phyloP scores from a whole-genome alignment of 1,140 invertebrate species.

The Drosophila bifasciata region DNA sequence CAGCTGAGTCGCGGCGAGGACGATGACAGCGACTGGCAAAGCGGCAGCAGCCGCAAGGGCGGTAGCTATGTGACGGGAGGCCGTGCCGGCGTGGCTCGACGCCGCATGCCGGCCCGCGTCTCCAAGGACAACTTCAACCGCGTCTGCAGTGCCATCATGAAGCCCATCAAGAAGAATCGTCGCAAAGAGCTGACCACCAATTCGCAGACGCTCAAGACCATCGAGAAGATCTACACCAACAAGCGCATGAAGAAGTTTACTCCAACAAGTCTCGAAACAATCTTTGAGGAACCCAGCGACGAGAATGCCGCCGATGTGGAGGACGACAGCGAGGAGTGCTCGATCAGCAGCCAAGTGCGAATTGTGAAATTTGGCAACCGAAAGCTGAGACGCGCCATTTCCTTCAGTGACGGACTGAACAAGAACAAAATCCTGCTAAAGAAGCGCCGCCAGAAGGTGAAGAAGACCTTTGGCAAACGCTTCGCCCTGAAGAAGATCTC shows the following conservation, averaged over 20 bases:
- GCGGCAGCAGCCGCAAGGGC: slow-evolving; percentile 19
- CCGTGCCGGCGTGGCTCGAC: slow-evolving; percentile 59
- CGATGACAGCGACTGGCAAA: slow-evolving; percentile 52
- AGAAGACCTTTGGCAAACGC: slow-evolving; percentile 75
- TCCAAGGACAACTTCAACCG: slow-evolving; percentile 75
- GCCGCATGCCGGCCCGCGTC: slow-evolving; percentile 61
- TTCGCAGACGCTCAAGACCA: slow-evolving; percentile 65
- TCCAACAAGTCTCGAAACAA: slow-evolving; percentile 74
- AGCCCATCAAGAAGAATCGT: slow-evolving; percentile 59
- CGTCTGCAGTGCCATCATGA: slow-evolving; percentile 70
- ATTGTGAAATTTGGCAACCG: slow-evolving; percentile 65
- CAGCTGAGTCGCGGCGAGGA: slow-evolving; percentile 51
- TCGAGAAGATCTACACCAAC: slow-evolving; percentile 75
- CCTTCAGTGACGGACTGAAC: slow-evolving; percentile 74
- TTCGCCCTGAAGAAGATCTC: slow-evolving; percentile 69
- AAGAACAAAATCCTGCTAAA: slow-evolving; percentile 72
- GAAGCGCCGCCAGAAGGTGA: slow-evolving; percentile 74
- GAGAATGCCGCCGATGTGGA: slow-evolving; percentile 65
- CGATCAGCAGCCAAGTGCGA: slow-evolving; percentile 59
- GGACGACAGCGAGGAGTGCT: slow-evolving; percentile 59
- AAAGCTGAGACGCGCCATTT: slow-evolving; percentile 65
- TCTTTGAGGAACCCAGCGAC: slow-evolving; percentile 76
- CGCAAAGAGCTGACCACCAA: slow-evolving; percentile 62
- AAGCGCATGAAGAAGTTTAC: slow-evolving; percentile 73
- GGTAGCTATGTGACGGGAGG: slow-evolving; percentile 1